Conservation (phyloP, 2,888 invertebrate genomes). For the Zygothrica quintamaculata region DNA sequence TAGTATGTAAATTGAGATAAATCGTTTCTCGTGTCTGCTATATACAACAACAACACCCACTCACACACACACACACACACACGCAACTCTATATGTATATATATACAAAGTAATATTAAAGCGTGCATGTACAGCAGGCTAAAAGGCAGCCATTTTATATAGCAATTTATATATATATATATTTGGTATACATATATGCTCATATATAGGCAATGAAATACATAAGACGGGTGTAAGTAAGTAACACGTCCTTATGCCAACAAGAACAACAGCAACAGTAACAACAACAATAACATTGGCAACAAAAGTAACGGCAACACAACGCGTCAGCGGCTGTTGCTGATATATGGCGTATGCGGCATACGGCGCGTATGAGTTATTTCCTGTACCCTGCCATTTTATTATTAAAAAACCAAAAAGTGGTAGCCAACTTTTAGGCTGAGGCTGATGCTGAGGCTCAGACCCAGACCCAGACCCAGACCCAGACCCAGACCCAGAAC, state of each 20-base stretch:
- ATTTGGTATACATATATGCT: slow-evolving; percentile 23
- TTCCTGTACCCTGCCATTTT: slow-evolving; percentile 70
- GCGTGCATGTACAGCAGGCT: slow-evolving; percentile 22
- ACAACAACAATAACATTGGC: slow-evolving; percentile 31
- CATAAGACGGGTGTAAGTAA: slow-evolving; percentile 60
- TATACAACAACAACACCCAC: slow-evolving; percentile 36
- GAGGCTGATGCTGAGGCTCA: not conserved
- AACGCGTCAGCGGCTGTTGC: slow-evolving; percentile 54
- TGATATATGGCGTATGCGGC: slow-evolving; percentile 76
- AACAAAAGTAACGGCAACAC: slow-evolving; percentile 31
- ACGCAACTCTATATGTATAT: slow-evolving; percentile 9
- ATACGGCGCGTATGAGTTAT: slow-evolving; percentile 78
- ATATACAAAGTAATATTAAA: slow-evolving; percentile 34
- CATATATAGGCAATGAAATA: slow-evolving; percentile 49
- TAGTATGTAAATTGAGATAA: slow-evolving; percentile 80
- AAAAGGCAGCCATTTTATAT: slow-evolving; percentile 36
- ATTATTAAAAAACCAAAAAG: slow-evolving; percentile 66
- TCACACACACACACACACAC: slow-evolving; percentile 30
- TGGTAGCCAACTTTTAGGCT: too few species aligned
- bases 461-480: slow-evolving; percentile 1
- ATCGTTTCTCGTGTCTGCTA: slow-evolving; percentile 74
- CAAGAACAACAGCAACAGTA: slow-evolving; percentile 27
- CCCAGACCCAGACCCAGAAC: slow-evolving; percentile 5
- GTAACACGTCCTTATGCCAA: slow-evolving; percentile 72
- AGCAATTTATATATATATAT: slow-evolving; percentile 31